Percentiles rank a stretch among this genome's conserved stretches.
These are phyloP conservation scores for Uropetala carovei DNA, from an alignment of 2,888 invertebrate species.

Conservation along the genomic window DNA sequence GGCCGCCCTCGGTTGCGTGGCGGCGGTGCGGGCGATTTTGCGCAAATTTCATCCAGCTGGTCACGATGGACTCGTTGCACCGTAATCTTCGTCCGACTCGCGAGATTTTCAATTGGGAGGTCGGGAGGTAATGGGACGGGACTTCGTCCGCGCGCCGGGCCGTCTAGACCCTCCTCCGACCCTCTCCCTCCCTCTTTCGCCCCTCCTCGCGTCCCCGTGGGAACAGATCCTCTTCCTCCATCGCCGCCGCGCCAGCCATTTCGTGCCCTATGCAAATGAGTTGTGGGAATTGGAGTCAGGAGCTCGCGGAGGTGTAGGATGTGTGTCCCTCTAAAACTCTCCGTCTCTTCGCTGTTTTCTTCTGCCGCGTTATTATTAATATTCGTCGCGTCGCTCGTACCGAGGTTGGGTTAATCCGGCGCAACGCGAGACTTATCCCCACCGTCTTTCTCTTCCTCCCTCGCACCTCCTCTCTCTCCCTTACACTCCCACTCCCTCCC, in stretches of 20 bases:
- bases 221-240: too few relatives aligned
- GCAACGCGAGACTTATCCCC: neutral
- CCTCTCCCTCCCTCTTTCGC: too few relatives aligned
- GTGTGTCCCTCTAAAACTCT: too few relatives aligned
- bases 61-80: too few relatives aligned
- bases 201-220: too few relatives aligned
- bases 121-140: neutral
- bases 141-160: too few relatives aligned
- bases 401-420: neutral
- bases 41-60: neutral
- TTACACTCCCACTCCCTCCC: neutral
- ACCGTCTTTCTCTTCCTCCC: too few relatives aligned
- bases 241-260: too few relatives aligned
- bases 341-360: neutral
- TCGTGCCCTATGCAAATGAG: neutral
- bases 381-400: neutral
- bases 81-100: too few relatives aligned
- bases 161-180: neutral
- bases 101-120: neutral
- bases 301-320: too few relatives aligned
- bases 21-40: neutral
- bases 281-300: neutral
- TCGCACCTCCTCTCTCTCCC: neutral
- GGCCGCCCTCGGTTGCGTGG: too few relatives aligned
- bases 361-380: constrained; percentile 18